A percentile compares a stretch with the other conserved stretches of the same genome.
These are phyloP conservation scores for Zeuzera pyrina DNA, from an alignment of 2,888 invertebrate genomes.

Conservation along the genomic window DNA sequence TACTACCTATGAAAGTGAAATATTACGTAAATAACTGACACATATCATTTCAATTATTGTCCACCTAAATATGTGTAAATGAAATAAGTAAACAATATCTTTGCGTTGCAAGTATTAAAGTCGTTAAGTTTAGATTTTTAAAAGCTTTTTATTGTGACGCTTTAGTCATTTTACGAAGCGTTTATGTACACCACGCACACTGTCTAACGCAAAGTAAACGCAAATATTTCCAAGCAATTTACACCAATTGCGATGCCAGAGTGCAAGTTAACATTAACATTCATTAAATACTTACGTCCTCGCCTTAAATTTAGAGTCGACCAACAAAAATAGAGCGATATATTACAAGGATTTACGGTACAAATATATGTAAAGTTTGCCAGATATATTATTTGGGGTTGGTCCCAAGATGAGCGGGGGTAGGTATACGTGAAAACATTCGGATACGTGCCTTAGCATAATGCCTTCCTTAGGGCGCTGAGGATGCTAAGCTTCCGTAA, in stretches of 20 bases:
- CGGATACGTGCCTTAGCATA: constrained; percentile 68
- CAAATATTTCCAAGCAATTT: constrained; percentile 22
- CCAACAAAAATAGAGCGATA: constrained; percentile 71
- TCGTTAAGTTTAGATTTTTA: too few species aligned
- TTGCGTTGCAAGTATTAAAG: too few species aligned
- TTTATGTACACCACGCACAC: too few species aligned
- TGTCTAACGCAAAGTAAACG: too few species aligned
- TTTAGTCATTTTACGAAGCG: too few species aligned
- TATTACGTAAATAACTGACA: too few species aligned
- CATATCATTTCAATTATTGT: too few species aligned
- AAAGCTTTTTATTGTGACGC: too few species aligned
- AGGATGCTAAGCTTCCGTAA: constrained; percentile 61
- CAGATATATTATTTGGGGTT: constrained; percentile 71
- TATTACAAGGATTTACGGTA: constrained; percentile 71
- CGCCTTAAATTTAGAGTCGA: constrained; percentile 58
- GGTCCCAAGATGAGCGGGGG: constrained; percentile 58
- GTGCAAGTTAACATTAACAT: constrained; percentile 61
- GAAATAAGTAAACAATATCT: too few species aligned
- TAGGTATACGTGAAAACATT: constrained; percentile 68
- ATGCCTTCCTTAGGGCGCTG: constrained; percentile 59
- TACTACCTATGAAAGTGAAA: too few species aligned
- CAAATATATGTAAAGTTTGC: constrained; percentile 74
- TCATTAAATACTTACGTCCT: constrained; percentile 62
- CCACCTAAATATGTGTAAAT: too few species aligned
- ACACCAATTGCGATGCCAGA: constrained; percentile 45